Evolutionary conservation across 2,888 invertebrate species (phyloP), one percentile per base, ranked within the genome.

Genomic region (Synanthedon myopaeformis): DNA sequence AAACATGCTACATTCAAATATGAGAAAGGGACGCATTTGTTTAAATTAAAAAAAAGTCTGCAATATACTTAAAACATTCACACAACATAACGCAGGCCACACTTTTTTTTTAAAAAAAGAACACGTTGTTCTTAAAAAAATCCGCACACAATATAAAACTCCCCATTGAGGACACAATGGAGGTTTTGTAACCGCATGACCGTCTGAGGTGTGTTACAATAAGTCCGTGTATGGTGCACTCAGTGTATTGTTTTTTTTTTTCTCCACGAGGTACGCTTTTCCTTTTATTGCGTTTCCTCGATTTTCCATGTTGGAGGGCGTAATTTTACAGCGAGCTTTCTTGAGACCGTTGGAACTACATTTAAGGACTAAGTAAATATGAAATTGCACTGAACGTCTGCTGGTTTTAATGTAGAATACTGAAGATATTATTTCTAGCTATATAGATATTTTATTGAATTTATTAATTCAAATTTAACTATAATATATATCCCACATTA

Each of bases 131-230:
- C 80, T 80, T 83, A 76, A 79, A 85, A 83, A 85, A 83, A 82
- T 79, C 72, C 71, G 62, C 61, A 64, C 74, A 78, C 80, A 79
- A 80, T 79, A 74, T 75, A 83, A 79, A 82, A 74, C 79, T 67
- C 79, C 74, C 82, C 76, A 80, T 84, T 84, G 83, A 80, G 65
- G 63, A 68, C 64, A 85, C 85, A 85, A 86, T 84, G 65, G 80
- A 64, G 68, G 77, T 78, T 79, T 81, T 76, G 77, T 79, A 61
- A 66, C 70, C 67, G 73, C 70, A 70, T 73, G 72, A 73, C 73
- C 67, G 73, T 19, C 59, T 67, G 70, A 77, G 76, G 78, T 79
- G 72, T 82, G 81, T 79, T 68, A 70, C 78, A 70, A 71, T 72
- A 64, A 49, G 60, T 57, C 56, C 67, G 69, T 70, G 72, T 74